Base-by-base conservation (phyloP, 2,797 vertebrate species). In the Buceros bicornis region DNA sequence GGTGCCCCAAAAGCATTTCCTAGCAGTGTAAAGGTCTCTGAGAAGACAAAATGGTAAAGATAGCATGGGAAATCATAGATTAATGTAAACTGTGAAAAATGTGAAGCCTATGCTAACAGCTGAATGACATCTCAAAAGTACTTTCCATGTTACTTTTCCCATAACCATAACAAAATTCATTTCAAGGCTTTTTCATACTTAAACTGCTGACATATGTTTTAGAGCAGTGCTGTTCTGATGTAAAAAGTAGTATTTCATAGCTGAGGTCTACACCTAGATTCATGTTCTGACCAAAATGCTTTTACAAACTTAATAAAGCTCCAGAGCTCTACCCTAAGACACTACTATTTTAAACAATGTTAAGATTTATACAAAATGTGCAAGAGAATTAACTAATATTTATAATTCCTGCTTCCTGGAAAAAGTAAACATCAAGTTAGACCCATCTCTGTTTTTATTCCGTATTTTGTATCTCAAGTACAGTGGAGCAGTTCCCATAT, bases 1-100 rank as follows among this genome's bases (percentile, higher is more conserved):
- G 98, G 98, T 0, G 79, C 97, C 47, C 99, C 99, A 0, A 98
- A 99, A 4, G 98, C 87, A 78, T 99, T 99, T 14, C 99, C 99
- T 29, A 96, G 97, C 47, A 99, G 91, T 0, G 99, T 98, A 97
- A 99, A 99, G 29, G 98, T 94, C 95, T 98, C 99, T 99, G 96
- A 78, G 92, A 95, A 94, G 62, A 92, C 33, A 94, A n/a, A 84
- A 16, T 2, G 2, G 33, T 31, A 61, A 13, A 13, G 5, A 16
- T 1, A 60, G 6, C 4, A 25, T 1, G 5, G 40, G 65, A 74
- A 67, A 56, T 10, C 57, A 15, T 10, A 16, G 21, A 80, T 10
- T 0, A 20, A 56, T 6, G 5, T 16, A 13, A 82, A 40, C 11
- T 11, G 18, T 37, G 6, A 28, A 28, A 56, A 56, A 87, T 6